These are phyloP conservation scores for Aphelenchoides fujianensis DNA, from an alignment of 1,140 invertebrate species.

Conservation along the genomic window DNA sequence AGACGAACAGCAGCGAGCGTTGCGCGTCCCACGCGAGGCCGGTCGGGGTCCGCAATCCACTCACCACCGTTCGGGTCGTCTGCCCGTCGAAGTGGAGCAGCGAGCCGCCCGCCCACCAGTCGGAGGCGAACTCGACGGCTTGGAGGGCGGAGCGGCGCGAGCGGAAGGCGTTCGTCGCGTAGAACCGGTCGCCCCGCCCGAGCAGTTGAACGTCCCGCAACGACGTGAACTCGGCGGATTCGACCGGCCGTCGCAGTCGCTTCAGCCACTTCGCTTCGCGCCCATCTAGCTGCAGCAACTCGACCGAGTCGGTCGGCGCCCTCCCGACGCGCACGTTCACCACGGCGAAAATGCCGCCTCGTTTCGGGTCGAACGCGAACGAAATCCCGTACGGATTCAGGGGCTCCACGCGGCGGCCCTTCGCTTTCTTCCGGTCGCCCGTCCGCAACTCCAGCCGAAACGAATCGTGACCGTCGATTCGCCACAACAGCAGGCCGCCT, in stretches of 20 bases:
- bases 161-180: neutral
- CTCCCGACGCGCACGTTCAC: neutral
- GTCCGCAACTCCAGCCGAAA: neutral
- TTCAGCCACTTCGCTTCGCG: neutral
- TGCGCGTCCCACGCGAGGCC: neutral
- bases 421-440: too few species aligned
- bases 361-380: neutral
- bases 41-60: neutral
- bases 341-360: neutral
- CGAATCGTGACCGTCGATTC: neutral
- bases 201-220: neutral
- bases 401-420: too few species aligned
- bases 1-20: neutral
- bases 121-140: neutral
- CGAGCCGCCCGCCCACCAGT: neutral
- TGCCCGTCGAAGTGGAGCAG: neutral
- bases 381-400: conserved; percentile 15
- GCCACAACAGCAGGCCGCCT: conserved; percentile 4
- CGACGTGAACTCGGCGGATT: neutral
- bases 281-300: neutral
- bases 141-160: neutral
- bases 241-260: neutral
- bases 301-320: neutral
- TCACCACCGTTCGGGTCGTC: neutral
- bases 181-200: neutral